Conservation (phyloP, 2,888 invertebrate species). For the Drosophila fungiperda region DNA sequence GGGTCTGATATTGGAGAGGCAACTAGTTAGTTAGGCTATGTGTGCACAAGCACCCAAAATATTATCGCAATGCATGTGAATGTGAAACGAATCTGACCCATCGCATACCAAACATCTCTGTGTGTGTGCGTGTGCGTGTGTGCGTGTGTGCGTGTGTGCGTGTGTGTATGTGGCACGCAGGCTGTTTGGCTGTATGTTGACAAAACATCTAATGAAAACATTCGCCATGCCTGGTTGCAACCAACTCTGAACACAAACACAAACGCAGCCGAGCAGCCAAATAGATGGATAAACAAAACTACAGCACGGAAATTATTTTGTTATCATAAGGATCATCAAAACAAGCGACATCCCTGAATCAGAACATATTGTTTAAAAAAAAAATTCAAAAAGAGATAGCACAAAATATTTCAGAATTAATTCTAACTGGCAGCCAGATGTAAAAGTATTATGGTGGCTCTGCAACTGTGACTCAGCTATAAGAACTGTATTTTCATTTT, state of each 20-base stretch:
- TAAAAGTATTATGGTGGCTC: not conserved
- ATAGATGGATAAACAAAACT: slow-evolving; percentile 64
- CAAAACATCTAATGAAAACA: slow-evolving; percentile 72
- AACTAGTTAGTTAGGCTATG: slow-evolving; percentile 30
- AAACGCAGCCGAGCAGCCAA: slow-evolving; percentile 34
- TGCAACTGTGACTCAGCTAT: too few relatives aligned
- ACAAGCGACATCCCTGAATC: slow-evolving; percentile 18
- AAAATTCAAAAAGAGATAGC: not conserved
- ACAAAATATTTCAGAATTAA: slow-evolving; percentile 29
- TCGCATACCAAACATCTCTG: not conserved
- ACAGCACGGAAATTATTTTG: slow-evolving; percentile 63
- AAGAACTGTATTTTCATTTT: not conserved
- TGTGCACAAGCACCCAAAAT: slow-evolving; percentile 23
- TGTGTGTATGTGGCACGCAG: slow-evolving; percentile 11
- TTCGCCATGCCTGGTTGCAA: slow-evolving; percentile 32
- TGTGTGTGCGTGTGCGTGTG: not conserved
- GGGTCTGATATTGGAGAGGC: slow-evolving; percentile 2
- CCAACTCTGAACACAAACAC: slow-evolving; percentile 32
- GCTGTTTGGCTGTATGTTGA: slow-evolving; percentile 42
- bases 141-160: slow-evolving; percentile 1
- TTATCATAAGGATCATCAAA: slow-evolving; percentile 60
- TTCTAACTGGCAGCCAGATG: not conserved
- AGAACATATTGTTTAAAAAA: not conserved
- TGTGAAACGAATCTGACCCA: slow-evolving; percentile 20
- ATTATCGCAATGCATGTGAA: slow-evolving; percentile 29